Percentiles rank a stretch among this genome's conserved stretches.
Evolutionary conservation across 2,113 vertebrate species (phyloP).

Genomic region (Picathartes gymnocephalus): DNA sequence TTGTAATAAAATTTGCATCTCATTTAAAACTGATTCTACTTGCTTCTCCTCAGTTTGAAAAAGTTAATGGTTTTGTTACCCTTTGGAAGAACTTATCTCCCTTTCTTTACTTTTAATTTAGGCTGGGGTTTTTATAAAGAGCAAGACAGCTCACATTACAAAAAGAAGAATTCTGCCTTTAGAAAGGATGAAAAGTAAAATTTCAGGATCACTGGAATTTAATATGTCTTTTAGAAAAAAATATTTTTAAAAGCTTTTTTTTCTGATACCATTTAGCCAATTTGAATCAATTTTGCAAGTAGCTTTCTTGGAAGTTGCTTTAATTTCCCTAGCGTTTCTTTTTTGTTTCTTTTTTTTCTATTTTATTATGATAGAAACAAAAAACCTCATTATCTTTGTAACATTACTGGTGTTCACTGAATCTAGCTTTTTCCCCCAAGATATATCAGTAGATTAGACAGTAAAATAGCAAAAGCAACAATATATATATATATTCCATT

Average conservation of each 20-base stretch:
- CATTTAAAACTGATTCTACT: not conserved
- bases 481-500: not conserved
- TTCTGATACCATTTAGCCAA: not conserved
- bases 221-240: not conserved
- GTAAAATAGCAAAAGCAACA: not conserved
- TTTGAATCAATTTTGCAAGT: not conserved
- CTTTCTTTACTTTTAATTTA: not conserved
- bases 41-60: not conserved
- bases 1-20: not conserved
- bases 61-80: not conserved
- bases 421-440: not conserved
- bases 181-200: not conserved
- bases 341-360: too few species aligned
- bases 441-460: not conserved
- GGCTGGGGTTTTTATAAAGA: not conserved
- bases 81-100: not conserved
- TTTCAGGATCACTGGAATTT: not conserved
- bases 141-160: not conserved
- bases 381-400: not conserved
- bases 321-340: not conserved
- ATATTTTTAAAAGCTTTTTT: fast-evolving
- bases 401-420: not conserved
- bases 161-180: not conserved
- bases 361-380: not conserved
- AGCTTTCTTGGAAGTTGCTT: not conserved